A percentile compares a stretch with the other conserved stretches of the same genome.
These are phyloP conservation scores for Podilymbus podiceps DNA, from an alignment of 2,113 vertebrate species.

Conservation along the genomic window DNA sequence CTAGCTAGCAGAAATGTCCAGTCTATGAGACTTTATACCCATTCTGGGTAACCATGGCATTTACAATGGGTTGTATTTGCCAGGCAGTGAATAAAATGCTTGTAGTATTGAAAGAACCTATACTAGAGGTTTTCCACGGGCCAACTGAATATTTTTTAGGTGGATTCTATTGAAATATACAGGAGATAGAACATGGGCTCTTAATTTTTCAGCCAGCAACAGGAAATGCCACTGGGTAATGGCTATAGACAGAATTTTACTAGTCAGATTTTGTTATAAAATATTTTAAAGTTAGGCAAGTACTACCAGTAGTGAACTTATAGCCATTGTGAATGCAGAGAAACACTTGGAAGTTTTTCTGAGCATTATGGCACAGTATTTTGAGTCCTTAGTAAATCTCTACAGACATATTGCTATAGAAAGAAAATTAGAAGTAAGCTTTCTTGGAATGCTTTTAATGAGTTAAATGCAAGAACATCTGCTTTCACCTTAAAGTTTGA, in stretches of 20 bases:
- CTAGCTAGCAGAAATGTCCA: conserved; percentile 62
- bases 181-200: conserved; percentile 62
- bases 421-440: conserved; percentile 9
- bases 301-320: conserved; percentile 41
- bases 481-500: conserved; percentile 33
- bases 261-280: conserved; percentile 69
- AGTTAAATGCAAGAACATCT: conserved; percentile 26
- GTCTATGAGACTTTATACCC: conserved; percentile 72
- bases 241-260: conserved; percentile 74
- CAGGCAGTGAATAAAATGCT: conserved; percentile 69
- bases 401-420: conserved; percentile 50
- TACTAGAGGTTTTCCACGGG: conserved; percentile 70
- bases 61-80: conserved; percentile 99
- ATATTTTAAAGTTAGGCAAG: conserved; percentile 71
- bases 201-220: conserved; percentile 70
- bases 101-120: conserved; percentile 71
- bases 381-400: conserved; percentile 49
- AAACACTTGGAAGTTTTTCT: conserved; percentile 59
- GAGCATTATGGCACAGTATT: conserved; percentile 25
- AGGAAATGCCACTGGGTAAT: conserved; percentile 73
- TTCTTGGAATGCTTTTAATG: conserved; percentile 65
- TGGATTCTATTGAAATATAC: conserved; percentile 60
- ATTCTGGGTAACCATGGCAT: conserved; percentile 84
- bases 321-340: conserved; percentile 46
- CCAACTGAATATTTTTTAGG: conserved; percentile 24